Percentiles rank a stretch among this genome's conserved stretches.
Evolutionary conservation across 1,140 invertebrate species (phyloP).

Genomic region (Drosophila baimaii): DNA sequence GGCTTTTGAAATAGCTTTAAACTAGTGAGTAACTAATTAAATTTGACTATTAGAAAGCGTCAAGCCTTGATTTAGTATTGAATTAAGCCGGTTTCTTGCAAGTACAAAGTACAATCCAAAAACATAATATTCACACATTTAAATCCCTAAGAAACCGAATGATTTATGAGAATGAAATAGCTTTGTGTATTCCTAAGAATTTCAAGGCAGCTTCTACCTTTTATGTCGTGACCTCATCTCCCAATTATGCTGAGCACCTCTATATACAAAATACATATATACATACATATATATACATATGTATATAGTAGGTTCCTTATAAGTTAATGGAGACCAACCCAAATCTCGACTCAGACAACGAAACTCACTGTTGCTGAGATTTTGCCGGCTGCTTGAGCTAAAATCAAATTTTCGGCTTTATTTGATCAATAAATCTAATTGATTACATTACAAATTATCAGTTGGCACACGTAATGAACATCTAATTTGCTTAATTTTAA

Average conservation of each 20-base stretch:
- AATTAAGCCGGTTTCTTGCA: neutral
- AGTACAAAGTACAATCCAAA: neutral
- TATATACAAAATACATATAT: conserved; percentile 17
- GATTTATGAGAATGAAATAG: conserved; percentile 45
- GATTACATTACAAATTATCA: conserved; percentile 10
- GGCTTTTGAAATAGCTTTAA: neutral
- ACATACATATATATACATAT: conserved; percentile 2
- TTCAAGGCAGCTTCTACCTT: conserved; percentile 47
- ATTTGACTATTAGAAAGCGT: conserved; percentile 1
- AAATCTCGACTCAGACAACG: conserved; percentile 4
- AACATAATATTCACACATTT: neutral
- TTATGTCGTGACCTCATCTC: conserved; percentile 64
- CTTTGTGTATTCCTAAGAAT: conserved; percentile 26
- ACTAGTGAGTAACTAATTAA: neutral
- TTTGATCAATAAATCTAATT: conserved; percentile 12
- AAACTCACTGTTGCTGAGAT: conserved; percentile 1
- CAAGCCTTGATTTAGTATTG: conserved; percentile 1
- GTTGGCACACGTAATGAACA: neutral
- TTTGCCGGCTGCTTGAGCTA: conserved; percentile 20
- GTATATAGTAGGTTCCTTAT: conserved; percentile 21
- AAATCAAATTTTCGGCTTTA: conserved; percentile 25
- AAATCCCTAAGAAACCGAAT: conserved; percentile 9
- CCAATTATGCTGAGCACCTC: conserved; percentile 53
- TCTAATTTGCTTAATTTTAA: conserved; percentile 5
- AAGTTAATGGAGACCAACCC: conserved; percentile 12